These are phyloP conservation scores for Dreissena polymorpha DNA, from an alignment of 1,140 invertebrate genomes.

Conservation along the genomic window DNA sequence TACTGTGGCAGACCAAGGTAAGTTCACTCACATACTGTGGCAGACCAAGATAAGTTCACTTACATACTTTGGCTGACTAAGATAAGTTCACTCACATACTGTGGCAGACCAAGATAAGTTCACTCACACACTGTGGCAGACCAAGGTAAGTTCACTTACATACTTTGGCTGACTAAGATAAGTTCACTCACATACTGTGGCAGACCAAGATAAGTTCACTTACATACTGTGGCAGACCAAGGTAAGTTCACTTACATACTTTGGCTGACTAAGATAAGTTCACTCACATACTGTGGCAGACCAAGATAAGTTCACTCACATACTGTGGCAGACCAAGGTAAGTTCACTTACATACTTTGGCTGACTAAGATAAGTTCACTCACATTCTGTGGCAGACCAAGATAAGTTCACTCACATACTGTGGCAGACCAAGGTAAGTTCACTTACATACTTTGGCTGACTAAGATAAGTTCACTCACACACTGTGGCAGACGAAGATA, in stretches of 20 bases:
- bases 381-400: constrained; percentile 93
- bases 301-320: no score
- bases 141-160: constrained; percentile 79
- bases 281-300: neutral
- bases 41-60: no score
- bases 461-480: constrained; percentile 79
- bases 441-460: constrained; percentile 94
- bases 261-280: constrained; percentile 87
- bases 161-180: no score
- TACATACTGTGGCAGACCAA: no score
- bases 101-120: no score
- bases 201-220: constrained; percentile 84
- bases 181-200: no score
- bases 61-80: constrained; percentile 92
- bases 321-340: constrained; percentile 89
- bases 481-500: no score
- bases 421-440: no score
- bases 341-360: neutral
- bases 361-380: no score
- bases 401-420: constrained; percentile 57
- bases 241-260: no score
- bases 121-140: constrained; percentile 94
- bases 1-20: constrained; percentile 89
- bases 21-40: neutral
- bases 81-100: constrained; percentile 57